A percentile compares a stretch with the other conserved stretches of the same genome.
These are phyloP conservation scores for Rhabdornis inornatus DNA, from an alignment of 2,113 vertebrate species.

Conservation along the genomic window DNA sequence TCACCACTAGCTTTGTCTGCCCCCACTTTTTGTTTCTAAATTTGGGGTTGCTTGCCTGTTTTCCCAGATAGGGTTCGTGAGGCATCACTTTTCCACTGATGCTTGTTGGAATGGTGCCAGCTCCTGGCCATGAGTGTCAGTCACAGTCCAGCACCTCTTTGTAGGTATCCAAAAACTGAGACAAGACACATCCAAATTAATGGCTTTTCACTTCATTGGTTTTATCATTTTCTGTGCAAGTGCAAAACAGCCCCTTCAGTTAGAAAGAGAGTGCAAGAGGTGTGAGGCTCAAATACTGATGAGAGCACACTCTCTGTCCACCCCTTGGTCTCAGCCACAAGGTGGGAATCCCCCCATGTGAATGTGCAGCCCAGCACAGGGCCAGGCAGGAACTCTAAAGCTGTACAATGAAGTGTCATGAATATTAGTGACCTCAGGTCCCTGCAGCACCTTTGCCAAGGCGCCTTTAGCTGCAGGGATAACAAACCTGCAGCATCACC, in stretches of 20 bases:
- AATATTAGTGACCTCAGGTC: rapidly evolving
- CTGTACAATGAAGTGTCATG: neutral
- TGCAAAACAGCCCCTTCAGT: neutral
- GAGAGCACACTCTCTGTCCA: neutral
- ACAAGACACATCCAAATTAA: neutral
- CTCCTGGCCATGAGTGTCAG: neutral
- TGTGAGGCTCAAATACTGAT: neutral
- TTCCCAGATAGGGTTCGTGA: neutral
- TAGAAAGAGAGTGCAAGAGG: neutral
- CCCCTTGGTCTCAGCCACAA: neutral
- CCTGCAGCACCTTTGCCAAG: neutral
- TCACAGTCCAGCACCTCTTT: neutral
- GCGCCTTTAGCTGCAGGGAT: neutral
- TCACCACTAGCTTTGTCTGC: neutral
- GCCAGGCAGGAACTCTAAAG: neutral
- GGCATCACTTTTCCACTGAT: neutral
- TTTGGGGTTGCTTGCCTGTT: neutral
- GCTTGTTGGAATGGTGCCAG: neutral
- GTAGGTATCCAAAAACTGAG: neutral
- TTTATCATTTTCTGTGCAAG: neutral
- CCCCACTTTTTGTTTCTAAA: neutral
- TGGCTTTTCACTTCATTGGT: neutral
- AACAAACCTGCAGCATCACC: rapidly evolving
- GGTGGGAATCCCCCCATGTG: rapidly evolving
- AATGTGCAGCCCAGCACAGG: neutral